phyloP scores from a whole-genome alignment of 2,888 invertebrate species.

The Pyrrhia umbra region DNA sequence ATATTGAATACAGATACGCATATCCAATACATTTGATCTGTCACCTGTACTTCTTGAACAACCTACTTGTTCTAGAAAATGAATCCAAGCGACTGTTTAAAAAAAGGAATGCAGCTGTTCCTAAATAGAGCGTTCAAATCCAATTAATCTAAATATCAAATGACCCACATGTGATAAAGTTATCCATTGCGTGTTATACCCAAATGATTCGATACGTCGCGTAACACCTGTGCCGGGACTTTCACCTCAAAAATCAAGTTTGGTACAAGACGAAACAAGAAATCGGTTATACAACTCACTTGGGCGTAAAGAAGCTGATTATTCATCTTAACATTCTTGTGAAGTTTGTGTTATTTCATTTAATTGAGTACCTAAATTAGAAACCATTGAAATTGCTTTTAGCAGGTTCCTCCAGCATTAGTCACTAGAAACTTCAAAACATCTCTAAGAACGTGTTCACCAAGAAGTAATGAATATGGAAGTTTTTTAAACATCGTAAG shows the following conservation, averaged over 20 bases:
- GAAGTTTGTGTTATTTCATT: slow-evolving; percentile 15
- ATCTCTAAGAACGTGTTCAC: not conserved
- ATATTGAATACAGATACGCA: too few species aligned
- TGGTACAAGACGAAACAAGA: slow-evolving; percentile 74
- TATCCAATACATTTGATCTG: too few species aligned
- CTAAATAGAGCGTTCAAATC: slow-evolving; percentile 25
- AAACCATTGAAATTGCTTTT: not conserved
- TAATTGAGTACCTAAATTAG: not conserved
- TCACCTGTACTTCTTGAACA: too few species aligned
- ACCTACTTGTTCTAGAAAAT: too few species aligned
- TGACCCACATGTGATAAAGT: slow-evolving; percentile 66
- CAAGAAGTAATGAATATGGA: not conserved
- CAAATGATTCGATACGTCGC: slow-evolving; percentile 75
- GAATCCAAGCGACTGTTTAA: too few species aligned
- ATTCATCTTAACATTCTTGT: slow-evolving; percentile 56
- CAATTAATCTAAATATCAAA: slow-evolving; percentile 52
- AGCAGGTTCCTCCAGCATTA: not conserved
- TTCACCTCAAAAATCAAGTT: slow-evolving; percentile 83
- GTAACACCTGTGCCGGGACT: slow-evolving; percentile 80
- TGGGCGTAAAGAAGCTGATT: slow-evolving; percentile 66
- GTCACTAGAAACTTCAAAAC: not conserved
- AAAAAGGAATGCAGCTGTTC: slow-evolving; percentile 18
- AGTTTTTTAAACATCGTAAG: too few species aligned
- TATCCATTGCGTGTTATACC: slow-evolving; percentile 80
- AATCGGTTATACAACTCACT: slow-evolving; percentile 80